phyloP scores from a whole-genome alignment of 2,888 invertebrate species.

The Drosophila paranaensis region DNA sequence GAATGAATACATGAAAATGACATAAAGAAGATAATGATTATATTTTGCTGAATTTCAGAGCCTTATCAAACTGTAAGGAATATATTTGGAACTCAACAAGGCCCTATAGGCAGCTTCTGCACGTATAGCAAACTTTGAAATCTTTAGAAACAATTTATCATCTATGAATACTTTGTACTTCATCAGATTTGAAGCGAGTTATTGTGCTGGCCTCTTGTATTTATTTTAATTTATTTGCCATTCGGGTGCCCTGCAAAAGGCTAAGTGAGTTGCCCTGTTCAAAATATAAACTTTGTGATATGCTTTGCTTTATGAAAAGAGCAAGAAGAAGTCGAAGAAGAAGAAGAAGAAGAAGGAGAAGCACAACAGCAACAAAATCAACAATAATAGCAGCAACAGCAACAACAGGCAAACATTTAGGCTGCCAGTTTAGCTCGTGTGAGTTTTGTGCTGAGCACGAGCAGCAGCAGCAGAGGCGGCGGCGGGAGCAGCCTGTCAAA shows the following conservation, averaged over 20 bases:
- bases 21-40: neutral
- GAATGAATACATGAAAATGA: neutral
- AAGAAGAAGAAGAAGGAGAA: constrained; percentile 42
- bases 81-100: neutral
- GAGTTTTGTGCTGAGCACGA: constrained; percentile 40
- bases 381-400: constrained; percentile 8
- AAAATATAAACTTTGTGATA: constrained; percentile 69
- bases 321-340: constrained; percentile 3
- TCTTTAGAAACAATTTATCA: constrained; percentile 32
- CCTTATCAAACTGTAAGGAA: neutral
- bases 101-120: neutral
- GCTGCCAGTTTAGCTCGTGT: constrained; percentile 54
- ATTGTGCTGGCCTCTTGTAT: constrained; percentile 53
- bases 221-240: constrained; percentile 76
- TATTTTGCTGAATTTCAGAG: neutral
- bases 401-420: constrained; percentile 49
- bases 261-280: constrained; percentile 71
- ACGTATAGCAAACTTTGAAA: constrained; percentile 4
- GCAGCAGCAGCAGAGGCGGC: constrained; percentile 26
- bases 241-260: constrained; percentile 51
- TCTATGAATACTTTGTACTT: constrained; percentile 14
- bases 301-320: constrained; percentile 69
- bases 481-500: constrained; percentile 65
- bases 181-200: constrained; percentile 35
- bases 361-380: constrained; percentile 26